A percentile compares a stretch with the other conserved stretches of the same genome.
These are phyloP conservation scores for Caenorhabditis virilis DNA, from an alignment of 2,888 invertebrate species.

Conservation along the genomic window DNA sequence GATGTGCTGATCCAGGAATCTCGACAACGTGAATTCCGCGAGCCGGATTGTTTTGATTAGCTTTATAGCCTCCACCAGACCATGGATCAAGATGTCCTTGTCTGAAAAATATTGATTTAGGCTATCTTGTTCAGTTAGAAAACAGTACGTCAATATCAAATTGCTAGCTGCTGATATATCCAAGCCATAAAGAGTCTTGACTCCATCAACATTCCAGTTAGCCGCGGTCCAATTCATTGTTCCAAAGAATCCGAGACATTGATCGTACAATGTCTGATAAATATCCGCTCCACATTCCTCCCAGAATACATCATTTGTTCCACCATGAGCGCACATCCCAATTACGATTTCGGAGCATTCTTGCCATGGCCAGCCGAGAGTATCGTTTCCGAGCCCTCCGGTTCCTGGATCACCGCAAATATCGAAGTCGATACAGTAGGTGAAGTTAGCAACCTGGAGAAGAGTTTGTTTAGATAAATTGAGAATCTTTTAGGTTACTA, in stretches of 20 bases:
- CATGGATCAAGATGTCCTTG: slow-evolving; percentile 72
- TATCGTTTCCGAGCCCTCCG: slow-evolving; percentile 46
- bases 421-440: slow-evolving; percentile 40
- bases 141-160: slow-evolving; percentile 56
- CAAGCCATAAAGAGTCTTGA: slow-evolving; percentile 50
- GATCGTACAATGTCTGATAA: slow-evolving; percentile 8
- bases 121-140: background rate
- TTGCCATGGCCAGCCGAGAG: slow-evolving; percentile 55
- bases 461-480: slow-evolving; percentile 1
- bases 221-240: slow-evolving; percentile 35
- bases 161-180: slow-evolving; percentile 47
- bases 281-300: slow-evolving; percentile 54
- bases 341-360: slow-evolving; percentile 91
- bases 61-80: slow-evolving; percentile 70
- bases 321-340: slow-evolving; percentile 83
- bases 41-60: slow-evolving; percentile 7
- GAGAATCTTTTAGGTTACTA: no score
- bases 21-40: slow-evolving; percentile 41
- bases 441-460: slow-evolving; percentile 17
- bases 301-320: slow-evolving; percentile 82
- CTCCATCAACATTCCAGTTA: slow-evolving; percentile 44
- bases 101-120: slow-evolving; percentile 57
- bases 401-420: slow-evolving; percentile 49
- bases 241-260: slow-evolving; percentile 21
- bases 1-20: slow-evolving; percentile 65